Conservation (phyloP, 2,113 vertebrate genomes). For the Indicator maculatus region DNA sequence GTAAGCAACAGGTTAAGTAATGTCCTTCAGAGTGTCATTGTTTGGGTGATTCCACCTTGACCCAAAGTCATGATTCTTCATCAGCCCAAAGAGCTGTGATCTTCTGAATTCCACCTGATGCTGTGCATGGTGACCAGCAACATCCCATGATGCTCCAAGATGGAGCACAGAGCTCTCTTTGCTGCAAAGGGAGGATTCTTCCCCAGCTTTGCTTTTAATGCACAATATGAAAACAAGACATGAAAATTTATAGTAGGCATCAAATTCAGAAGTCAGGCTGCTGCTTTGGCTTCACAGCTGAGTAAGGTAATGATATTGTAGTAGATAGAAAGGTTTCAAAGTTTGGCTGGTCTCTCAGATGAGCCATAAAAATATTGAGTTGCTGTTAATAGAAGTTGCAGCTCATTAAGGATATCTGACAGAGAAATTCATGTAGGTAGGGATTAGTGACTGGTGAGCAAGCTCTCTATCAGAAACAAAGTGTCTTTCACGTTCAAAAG, state of each 20-base stretch:
- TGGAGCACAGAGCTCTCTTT: background rate
- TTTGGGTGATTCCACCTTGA: background rate
- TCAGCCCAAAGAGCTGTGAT: background rate
- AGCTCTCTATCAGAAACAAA: background rate
- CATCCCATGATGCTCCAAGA: background rate
- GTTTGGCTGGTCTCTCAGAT: fast-evolving
- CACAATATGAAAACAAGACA: background rate
- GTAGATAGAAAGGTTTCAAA: background rate
- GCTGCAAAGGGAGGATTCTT: background rate
- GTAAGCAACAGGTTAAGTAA: background rate
- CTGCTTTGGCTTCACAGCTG: background rate
- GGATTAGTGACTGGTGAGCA: background rate
- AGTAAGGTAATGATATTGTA: background rate
- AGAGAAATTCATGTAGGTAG: background rate
- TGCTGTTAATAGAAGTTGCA: slow-evolving; percentile 28
- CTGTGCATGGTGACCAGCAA: background rate
- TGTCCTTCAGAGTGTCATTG: background rate
- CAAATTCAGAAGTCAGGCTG: background rate
- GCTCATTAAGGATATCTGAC: slow-evolving; percentile 25
- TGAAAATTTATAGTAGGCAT: background rate
- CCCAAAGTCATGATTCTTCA: background rate
- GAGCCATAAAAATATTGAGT: background rate
- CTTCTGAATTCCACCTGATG: background rate
- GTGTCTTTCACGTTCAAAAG: slow-evolving; percentile 21
- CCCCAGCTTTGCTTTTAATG: background rate